phyloP scores from a whole-genome alignment of 2,888 invertebrate genomes.

The Carterocephalus palaemon region DNA sequence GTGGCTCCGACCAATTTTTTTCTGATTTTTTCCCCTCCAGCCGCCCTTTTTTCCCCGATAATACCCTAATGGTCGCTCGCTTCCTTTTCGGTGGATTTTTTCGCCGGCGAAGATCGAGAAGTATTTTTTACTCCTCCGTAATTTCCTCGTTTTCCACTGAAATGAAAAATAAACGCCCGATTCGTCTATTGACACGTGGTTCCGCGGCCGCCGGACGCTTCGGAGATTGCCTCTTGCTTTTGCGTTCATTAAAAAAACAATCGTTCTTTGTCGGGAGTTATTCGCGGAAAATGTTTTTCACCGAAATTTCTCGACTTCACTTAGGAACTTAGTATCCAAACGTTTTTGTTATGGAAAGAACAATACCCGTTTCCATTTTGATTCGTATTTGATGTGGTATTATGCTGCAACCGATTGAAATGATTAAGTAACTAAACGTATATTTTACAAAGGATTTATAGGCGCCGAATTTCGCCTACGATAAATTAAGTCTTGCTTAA shows the following conservation, averaged over 20 bases:
- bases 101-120: slow-evolving; percentile 67
- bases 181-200: slow-evolving; percentile 58
- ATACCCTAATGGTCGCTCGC: slow-evolving; percentile 77
- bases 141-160: slow-evolving; percentile 68
- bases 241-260: slow-evolving; percentile 30
- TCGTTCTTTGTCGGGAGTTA: slow-evolving; percentile 11
- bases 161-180: slow-evolving; percentile 63
- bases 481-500: slow-evolving; percentile 71
- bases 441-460: too few species aligned
- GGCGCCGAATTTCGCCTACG: slow-evolving; percentile 64
- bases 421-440: too few species aligned
- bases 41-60: slow-evolving; percentile 66
- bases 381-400: too few species aligned
- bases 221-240: slow-evolving; percentile 35
- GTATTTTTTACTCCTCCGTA: slow-evolving; percentile 71
- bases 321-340: neutral
- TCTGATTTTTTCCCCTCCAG: slow-evolving; percentile 67
- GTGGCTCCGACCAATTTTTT: slow-evolving; percentile 75
- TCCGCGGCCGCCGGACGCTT: slow-evolving; percentile 36
- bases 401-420: too few species aligned
- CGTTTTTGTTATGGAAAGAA: neutral
- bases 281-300: slow-evolving; percentile 18
- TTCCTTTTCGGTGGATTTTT: slow-evolving; percentile 74
- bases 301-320: neutral
- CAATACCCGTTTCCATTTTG: neutral